phyloP scores from a whole-genome alignment of 1,140 invertebrate genomes.

The Scaptomyza hsui region DNA sequence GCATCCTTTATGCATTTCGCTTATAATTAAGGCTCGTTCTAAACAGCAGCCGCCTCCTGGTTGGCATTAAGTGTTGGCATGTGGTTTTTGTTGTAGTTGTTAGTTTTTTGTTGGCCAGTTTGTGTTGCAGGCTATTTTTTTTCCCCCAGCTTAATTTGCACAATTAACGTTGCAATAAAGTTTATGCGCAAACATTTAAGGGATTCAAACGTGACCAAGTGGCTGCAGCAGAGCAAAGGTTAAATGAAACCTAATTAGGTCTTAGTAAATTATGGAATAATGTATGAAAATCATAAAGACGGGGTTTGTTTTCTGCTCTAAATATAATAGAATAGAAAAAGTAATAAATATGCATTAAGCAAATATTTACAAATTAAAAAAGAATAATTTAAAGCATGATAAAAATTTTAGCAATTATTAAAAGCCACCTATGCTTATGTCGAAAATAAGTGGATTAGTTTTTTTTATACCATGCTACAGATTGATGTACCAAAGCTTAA shows the following conservation, averaged over 20 bases:
- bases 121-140: conserved; percentile 55
- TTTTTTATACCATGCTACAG: too few relatives aligned
- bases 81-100: conserved; percentile 45
- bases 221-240: not conserved
- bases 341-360: too few relatives aligned
- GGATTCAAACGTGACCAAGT: conserved; percentile 23
- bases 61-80: conserved; percentile 77
- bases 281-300: not conserved
- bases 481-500: not conserved
- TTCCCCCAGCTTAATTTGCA: conserved; percentile 61
- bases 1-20: conserved; percentile 61
- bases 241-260: not conserved
- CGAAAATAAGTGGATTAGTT: too few relatives aligned
- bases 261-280: not conserved
- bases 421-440: too few relatives aligned
- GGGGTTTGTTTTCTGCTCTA: too few relatives aligned
- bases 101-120: conserved; percentile 27
- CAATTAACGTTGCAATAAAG: conserved; percentile 74
- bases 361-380: too few relatives aligned
- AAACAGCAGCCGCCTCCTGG: conserved; percentile 43
- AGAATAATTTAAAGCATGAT: too few relatives aligned
- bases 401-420: too few relatives aligned
- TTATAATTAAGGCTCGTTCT: conserved; percentile 75
- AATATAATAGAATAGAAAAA: too few relatives aligned
- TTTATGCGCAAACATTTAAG: conserved; percentile 67